Evolutionary conservation across 1,140 invertebrate genomes (phyloP).

Genomic region (Proales similis): DNA sequence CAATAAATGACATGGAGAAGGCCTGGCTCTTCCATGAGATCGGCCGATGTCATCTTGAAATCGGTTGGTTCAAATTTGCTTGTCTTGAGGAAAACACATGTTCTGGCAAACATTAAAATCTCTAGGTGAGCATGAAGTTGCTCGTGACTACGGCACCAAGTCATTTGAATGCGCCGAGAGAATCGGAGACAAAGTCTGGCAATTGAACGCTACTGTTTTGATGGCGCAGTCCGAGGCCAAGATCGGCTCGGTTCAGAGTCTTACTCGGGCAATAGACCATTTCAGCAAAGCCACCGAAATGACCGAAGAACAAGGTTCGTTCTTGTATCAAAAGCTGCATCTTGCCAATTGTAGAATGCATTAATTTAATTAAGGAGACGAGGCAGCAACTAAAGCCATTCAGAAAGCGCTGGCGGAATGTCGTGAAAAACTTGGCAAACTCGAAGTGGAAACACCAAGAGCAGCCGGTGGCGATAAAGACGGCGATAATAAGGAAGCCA

Average conservation of each 20-base stretch:
- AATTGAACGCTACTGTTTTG: conserved; percentile 50
- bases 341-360: background rate
- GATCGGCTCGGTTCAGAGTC: conserved; percentile 11
- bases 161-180: conserved; percentile 47
- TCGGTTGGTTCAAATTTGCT: conserved; percentile 40
- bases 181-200: conserved; percentile 49
- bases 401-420: conserved; percentile 30
- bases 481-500: background rate
- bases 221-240: conserved; percentile 44
- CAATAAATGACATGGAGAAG: conserved; percentile 46
- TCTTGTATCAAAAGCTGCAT: background rate
- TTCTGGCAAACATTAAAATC: background rate
- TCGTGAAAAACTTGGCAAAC: conserved; percentile 21
- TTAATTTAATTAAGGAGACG: conserved; percentile 4
- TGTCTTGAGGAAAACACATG: background rate
- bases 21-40: conserved; percentile 54
- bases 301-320: conserved; percentile 42
- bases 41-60: conserved; percentile 51
- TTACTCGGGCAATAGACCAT: conserved; percentile 16
- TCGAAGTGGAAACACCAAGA: background rate
- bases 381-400: conserved; percentile 12
- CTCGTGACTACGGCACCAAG: conserved; percentile 49
- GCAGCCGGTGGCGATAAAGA: background rate
- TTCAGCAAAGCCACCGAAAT: conserved; percentile 42
- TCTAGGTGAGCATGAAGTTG: conserved; percentile 40